phyloP scores from a whole-genome alignment of 2,888 invertebrate genomes.

The Spisula solida region DNA sequence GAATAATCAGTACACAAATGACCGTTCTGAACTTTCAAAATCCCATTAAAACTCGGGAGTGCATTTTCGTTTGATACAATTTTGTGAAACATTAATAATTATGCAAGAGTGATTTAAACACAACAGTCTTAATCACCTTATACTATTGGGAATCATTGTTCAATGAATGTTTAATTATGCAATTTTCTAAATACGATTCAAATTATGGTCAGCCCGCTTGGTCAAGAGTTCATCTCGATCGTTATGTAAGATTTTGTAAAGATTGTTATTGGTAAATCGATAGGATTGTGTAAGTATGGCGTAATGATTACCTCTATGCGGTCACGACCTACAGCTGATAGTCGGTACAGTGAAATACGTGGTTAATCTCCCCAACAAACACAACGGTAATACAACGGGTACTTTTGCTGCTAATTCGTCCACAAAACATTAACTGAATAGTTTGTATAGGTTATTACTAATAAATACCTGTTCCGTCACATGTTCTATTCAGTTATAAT shows the following conservation, averaged over 20 bases:
- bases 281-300: constrained; percentile 66
- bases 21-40: background rate
- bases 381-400: constrained; percentile 14
- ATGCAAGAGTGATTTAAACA: constrained; percentile 40
- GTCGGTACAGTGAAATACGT: constrained; percentile 32
- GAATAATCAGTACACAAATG: constrained; percentile 2
- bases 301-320: constrained; percentile 60
- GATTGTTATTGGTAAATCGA: constrained; percentile 55
- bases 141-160: constrained; percentile 47
- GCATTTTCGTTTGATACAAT: background rate
- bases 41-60: background rate
- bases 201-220: constrained; percentile 61
- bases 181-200: constrained; percentile 64
- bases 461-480: background rate
- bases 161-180: constrained; percentile 66
- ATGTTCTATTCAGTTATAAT: background rate
- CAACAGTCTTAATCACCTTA: constrained; percentile 47
- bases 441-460: background rate
- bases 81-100: constrained; percentile 25
- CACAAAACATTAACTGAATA: constrained; percentile 18
- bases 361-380: constrained; percentile 37
- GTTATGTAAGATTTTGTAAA: constrained; percentile 72
- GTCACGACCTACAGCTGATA: constrained; percentile 60
- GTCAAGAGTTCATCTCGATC: constrained; percentile 62
- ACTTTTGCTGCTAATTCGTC: background rate